Evolutionary conservation across 1,140 invertebrate species (phyloP).

Genomic region (Hylyphantes graminicola): DNA sequence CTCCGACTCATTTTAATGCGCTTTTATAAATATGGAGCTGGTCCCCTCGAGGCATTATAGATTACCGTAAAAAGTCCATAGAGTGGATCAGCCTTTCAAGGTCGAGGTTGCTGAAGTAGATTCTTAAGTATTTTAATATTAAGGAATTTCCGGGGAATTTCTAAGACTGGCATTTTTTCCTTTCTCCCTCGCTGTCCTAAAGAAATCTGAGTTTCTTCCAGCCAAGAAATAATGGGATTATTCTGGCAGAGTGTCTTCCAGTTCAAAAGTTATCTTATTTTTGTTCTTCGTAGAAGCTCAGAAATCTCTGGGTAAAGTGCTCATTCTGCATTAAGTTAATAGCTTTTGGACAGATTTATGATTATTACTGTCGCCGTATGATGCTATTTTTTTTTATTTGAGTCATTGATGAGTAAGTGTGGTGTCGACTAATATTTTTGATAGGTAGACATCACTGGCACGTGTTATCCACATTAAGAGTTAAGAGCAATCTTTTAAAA

Average conservation of each 20-base stretch:
- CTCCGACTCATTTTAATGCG: too few species aligned
- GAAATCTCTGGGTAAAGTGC: not conserved
- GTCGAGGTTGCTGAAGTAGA: not conserved
- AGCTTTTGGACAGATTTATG: constrained; percentile 3
- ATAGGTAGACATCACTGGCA: too few species aligned
- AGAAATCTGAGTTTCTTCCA: too few species aligned
- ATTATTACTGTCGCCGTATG: not conserved
- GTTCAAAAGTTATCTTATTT: too few species aligned
- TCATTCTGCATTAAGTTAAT: not conserved
- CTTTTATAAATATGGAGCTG: not conserved
- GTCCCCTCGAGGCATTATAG: not conserved
- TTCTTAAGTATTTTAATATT: not conserved
- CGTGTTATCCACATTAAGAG: too few species aligned
- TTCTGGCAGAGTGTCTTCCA: too few species aligned
- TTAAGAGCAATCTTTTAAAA: too few species aligned
- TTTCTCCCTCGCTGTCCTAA: not conserved
- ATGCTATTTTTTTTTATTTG: too few species aligned
- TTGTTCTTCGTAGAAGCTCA: not conserved
- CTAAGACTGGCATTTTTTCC: not conserved
- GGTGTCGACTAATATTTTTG: too few species aligned
- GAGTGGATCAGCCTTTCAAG: not conserved
- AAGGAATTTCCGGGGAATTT: not conserved
- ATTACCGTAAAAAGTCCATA: not conserved
- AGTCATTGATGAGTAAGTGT: too few species aligned
- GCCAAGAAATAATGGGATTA: too few species aligned